Evolutionary conservation across 2,797 vertebrate species (phyloP).

Genomic region (Eleutherodactylus coqui): DNA sequence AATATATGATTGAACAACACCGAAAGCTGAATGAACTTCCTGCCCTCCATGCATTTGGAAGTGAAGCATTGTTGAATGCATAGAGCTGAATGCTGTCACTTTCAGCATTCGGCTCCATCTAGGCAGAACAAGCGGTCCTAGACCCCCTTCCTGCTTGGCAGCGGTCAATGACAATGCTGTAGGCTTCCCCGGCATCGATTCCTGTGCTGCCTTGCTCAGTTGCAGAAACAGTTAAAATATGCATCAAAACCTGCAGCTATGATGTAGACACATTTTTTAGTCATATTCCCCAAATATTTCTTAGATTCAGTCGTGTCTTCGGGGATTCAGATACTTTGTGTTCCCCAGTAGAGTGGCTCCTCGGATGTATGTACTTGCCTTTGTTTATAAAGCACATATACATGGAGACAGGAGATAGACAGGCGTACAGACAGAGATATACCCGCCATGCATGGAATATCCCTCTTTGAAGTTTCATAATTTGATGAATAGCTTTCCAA

Average conservation of each 20-base stretch:
- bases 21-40: too few species aligned
- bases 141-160: too few species aligned
- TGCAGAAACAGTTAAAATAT: too few species aligned
- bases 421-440: conserved; percentile 15
- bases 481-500: conserved; percentile 59
- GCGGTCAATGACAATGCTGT: too few species aligned
- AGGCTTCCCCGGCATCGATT: too few species aligned
- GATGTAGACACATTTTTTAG: background rate
- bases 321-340: background rate
- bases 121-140: too few species aligned
- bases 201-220: too few species aligned
- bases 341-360: background rate
- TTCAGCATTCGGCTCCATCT: too few species aligned
- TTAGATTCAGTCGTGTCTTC: background rate
- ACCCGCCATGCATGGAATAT: conserved; percentile 3
- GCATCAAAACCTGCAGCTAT: background rate
- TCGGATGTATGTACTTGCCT: background rate
- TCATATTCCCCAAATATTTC: background rate
- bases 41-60: too few species aligned
- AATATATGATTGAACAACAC: too few species aligned
- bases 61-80: too few species aligned
- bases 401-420: background rate
- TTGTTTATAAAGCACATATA: conserved; percentile 11
- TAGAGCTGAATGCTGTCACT: too few species aligned
- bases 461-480: conserved; percentile 55